A percentile compares a stretch with the other conserved stretches of the same genome.
These are phyloP conservation scores for Montipora foliosa DNA, from an alignment of 64 coral and sea anemone genomes.

Conservation along the genomic window DNA sequence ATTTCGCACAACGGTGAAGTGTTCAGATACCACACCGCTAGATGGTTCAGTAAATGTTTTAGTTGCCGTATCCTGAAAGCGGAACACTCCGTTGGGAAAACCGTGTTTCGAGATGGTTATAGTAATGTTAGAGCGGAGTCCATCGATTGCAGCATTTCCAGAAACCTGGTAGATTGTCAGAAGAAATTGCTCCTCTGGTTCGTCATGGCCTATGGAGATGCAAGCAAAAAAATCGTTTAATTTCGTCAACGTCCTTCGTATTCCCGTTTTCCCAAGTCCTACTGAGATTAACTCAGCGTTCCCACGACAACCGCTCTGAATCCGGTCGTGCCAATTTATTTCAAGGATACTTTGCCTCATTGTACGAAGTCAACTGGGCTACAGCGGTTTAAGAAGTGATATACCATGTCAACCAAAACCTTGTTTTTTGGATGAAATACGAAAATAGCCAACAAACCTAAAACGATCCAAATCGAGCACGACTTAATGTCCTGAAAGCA, in stretches of 20 bases:
- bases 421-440: too few species aligned
- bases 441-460: too few species aligned
- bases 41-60: constrained; percentile 67
- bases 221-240: background rate
- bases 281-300: too few species aligned
- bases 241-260: background rate
- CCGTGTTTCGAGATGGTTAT: constrained; percentile 87
- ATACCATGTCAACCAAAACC: too few species aligned
- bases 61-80: constrained; percentile 61
- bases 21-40: constrained; percentile 6
- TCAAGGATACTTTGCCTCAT: too few species aligned
- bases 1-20: constrained; percentile 71
- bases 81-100: constrained; percentile 89
- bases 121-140: constrained; percentile 84
- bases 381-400: too few species aligned
- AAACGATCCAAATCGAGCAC: too few species aligned
- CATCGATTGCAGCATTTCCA: constrained; percentile 81
- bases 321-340: too few species aligned
- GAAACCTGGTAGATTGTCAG: constrained; percentile 74
- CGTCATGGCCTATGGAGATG: constrained; percentile 52
- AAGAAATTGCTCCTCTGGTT: constrained; percentile 85
- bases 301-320: too few species aligned
- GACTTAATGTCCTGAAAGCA: too few species aligned
- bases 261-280: background rate
- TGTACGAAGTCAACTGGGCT: too few species aligned